These are phyloP conservation scores for Phataginus tricuspis DNA, from an alignment of 2,797 vertebrate species.

Conservation along the genomic window DNA sequence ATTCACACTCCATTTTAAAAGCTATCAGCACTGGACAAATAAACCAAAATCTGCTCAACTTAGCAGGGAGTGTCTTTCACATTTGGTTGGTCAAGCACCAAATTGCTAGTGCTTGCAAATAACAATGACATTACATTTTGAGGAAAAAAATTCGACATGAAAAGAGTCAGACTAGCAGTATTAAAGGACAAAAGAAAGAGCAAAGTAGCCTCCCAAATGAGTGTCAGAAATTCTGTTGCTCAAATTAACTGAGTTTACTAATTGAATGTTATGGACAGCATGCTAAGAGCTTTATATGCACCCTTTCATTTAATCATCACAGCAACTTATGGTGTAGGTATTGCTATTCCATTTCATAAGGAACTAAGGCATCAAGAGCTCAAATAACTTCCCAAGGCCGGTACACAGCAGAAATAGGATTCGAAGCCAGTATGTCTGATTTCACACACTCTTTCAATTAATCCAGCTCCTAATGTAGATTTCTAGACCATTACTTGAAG, in stretches of 20 bases:
- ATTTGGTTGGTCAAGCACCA: not conserved
- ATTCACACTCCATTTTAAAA: not conserved
- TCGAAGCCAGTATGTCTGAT: not conserved
- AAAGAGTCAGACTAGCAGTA: not conserved
- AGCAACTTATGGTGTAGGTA: not conserved
- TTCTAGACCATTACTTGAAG: not conserved
- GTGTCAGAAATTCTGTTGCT: not conserved
- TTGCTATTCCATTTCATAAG: conserved; percentile 28
- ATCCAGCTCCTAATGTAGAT: not conserved
- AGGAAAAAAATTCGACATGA: not conserved
- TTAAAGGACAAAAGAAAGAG: not conserved
- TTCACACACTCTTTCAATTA: not conserved
- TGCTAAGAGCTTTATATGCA: not conserved
- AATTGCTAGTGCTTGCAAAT: not conserved
- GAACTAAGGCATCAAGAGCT: not conserved
- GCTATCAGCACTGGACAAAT: not conserved
- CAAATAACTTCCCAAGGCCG: not conserved
- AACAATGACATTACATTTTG: not conserved
- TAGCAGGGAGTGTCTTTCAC: conserved; percentile 29
- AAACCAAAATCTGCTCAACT: not conserved
- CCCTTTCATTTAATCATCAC: not conserved
- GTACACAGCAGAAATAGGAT: not conserved
- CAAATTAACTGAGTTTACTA: not conserved
- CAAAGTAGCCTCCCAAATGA: not conserved
- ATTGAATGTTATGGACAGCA: not conserved